Evolutionary conservation across 2,113 vertebrate genomes (phyloP), one percentile per base, ranked within the genome.

Genomic region (Limnothrissa miodon): DNA sequence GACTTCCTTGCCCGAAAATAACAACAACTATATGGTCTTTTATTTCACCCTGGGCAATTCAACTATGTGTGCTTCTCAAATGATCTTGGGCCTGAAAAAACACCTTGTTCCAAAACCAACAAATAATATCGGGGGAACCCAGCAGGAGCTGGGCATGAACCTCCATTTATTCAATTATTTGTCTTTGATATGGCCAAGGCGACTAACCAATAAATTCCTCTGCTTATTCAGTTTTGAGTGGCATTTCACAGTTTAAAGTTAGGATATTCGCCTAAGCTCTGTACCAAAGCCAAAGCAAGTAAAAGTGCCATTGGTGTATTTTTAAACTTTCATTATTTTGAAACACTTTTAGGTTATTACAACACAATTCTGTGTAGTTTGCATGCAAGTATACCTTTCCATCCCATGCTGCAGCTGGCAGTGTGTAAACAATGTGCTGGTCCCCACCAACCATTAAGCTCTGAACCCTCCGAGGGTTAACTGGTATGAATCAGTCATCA

Each of bases 41-140:
- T 85, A 85, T 82, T 82, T 87, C 36, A 85, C 78, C 82, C 53
- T 39, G 70, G 81, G 83, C 66, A 21, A 84, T 86, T 86, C 78
- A 80, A 80, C 81, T 51, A 53, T 84, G 80, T 74, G 78, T 42
- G 66, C 42, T 39, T 83, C 80, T 70, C 51, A 59, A 39, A 81
- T 84, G 23, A 66, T 78, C 56, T 82, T 82, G 51, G 53, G 29
- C 29, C 53, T 81, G 25, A 78, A 48, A 80, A 84, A 80, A 82
- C 23, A 78, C 53, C 78, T 29, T 79, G 33, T n/a, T 83, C 84
- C 59, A 85, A 85, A 78, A 83, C 36, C 46, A 85, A 83, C 79
- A 85, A 78, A 83, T 80, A 83, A 66, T 45, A 56, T 29, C 4
- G 2, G 23, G 23, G 33, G 80, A 70, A 51, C 45, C 51, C 45